Evolutionary conservation across 2,797 vertebrate genomes (phyloP), one percentile per base, ranked within the genome.

Genomic region (Odontamblyopus lacepedii): DNA sequence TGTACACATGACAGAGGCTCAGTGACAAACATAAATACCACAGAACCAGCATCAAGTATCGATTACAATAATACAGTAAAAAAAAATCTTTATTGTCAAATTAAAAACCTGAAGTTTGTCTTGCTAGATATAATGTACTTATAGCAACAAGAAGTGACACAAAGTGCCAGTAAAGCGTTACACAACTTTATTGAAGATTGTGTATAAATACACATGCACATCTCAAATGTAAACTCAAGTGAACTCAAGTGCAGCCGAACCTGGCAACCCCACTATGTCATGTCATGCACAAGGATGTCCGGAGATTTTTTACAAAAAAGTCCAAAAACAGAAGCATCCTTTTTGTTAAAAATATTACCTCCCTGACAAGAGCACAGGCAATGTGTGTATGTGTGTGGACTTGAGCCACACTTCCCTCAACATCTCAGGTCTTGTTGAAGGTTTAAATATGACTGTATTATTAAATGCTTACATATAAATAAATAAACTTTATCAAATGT

Each of bases 121-220:
- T 55, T 19, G 51, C 51, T 55, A 60, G 26, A 60, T 35, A 62
- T 62, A 32, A 57, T 32, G 29, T 35, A 19, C 60, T 32, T 18
- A 18, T 5, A n/a, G 55, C n/a, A 67, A 56, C 19, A 48, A 26
- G 32, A 30, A 59, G 57, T 18, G 67, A 60, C 29, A 51, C 68
- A 64, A 85, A 91, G 86, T 88, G 77, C 90, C 53, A 74, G n/a
- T 67, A 48, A 95, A 95, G 95, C 96, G 95, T 96, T 96, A 95
- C 95, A 97, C 94, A 98, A 94, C 95, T 99, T 98, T 98, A 99
- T 98, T 99, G 94, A 97, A 96, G 94, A 96, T 95, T 90, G 92
- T 97, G 95, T 98, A 97, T 97, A 97, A 98, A 99, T 97, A 97
- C 96, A 97, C 97, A 98, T 98, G 97, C 97, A 97, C 96, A 96